Conservation (phyloP, 1,140 invertebrate genomes). For the Acromyrmex echinatior region DNA sequence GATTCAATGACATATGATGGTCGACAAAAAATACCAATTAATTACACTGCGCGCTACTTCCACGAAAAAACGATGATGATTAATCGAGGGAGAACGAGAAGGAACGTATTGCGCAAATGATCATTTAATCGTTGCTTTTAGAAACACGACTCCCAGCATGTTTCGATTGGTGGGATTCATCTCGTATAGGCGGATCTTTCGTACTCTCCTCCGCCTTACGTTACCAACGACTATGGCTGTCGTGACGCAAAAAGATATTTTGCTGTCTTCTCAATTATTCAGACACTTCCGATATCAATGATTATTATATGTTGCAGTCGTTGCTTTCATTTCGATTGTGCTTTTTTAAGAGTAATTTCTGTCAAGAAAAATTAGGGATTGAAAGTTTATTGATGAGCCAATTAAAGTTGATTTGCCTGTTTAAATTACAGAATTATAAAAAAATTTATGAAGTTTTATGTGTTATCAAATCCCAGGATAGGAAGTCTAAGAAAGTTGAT, state of each 20-base stretch:
- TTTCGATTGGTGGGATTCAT: constrained; percentile 78
- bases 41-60: not conserved
- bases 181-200: constrained; percentile 80
- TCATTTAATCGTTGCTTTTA: constrained; percentile 71
- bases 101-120: constrained; percentile 48
- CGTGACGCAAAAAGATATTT: constrained; percentile 74
- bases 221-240: constrained; percentile 80
- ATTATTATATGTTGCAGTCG: constrained; percentile 62
- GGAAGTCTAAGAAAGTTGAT: no score
- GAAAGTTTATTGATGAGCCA: not conserved
- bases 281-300: constrained; percentile 59
- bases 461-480: no score
- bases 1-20: not conserved
- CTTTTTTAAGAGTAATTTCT: not conserved
- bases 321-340: not conserved
- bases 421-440: not conserved
- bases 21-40: not conserved
- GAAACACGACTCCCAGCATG: constrained; percentile 61
- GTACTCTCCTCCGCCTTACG: constrained; percentile 80
- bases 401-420: not conserved
- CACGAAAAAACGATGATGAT: constrained; percentile 10
- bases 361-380: not conserved
- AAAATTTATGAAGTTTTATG: not conserved
- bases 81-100: constrained; percentile 1
- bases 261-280: constrained; percentile 61